A percentile compares a stretch with the other conserved stretches of the same genome.
phyloP scores from a whole-genome alignment of 1,140 invertebrate genomes.

The Vanessa atalanta region DNA sequence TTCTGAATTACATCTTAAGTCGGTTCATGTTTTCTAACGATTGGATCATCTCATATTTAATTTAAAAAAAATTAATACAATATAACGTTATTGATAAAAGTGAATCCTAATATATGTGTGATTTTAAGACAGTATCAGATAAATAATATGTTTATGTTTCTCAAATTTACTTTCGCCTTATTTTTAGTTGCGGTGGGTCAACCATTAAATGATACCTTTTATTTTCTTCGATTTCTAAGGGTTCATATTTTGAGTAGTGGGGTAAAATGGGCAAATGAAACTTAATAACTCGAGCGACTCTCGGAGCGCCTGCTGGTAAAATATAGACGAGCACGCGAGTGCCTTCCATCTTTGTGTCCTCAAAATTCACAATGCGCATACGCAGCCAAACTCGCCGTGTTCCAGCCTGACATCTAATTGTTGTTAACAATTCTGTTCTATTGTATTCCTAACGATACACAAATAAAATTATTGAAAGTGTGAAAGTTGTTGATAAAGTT shows the following conservation, averaged over 20 bases:
- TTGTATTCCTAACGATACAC: slow-evolving; percentile 10
- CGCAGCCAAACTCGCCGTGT: slow-evolving; percentile 67
- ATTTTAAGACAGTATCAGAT: too few species aligned
- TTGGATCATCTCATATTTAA: too few species aligned
- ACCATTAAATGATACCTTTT: slow-evolving; percentile 39
- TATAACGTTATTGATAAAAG: too few species aligned
- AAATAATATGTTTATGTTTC: too few species aligned
- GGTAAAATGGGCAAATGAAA: slow-evolving; percentile 59
- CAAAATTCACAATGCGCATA: slow-evolving; percentile 43
- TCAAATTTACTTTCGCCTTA: too few species aligned
- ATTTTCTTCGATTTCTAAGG: slow-evolving; percentile 41
- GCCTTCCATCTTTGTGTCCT: slow-evolving; percentile 39
- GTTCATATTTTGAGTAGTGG: slow-evolving; percentile 65
- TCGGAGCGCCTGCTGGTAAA: slow-evolving; percentile 65
- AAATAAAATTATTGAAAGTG: not conserved
- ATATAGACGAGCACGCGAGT: slow-evolving; percentile 60
- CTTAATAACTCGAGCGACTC: slow-evolving; percentile 65
- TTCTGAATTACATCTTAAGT: too few species aligned
- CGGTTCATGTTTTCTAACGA: too few species aligned
- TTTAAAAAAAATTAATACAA: too few species aligned
- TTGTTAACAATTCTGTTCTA: slow-evolving; percentile 59
- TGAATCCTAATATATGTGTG: too few species aligned
- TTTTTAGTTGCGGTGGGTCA: too few species aligned
- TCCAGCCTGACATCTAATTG: slow-evolving; percentile 72
- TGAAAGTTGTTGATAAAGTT: too few species aligned